phyloP scores from a whole-genome alignment of 2,888 invertebrate genomes.

The Thereva nobilitata region DNA sequence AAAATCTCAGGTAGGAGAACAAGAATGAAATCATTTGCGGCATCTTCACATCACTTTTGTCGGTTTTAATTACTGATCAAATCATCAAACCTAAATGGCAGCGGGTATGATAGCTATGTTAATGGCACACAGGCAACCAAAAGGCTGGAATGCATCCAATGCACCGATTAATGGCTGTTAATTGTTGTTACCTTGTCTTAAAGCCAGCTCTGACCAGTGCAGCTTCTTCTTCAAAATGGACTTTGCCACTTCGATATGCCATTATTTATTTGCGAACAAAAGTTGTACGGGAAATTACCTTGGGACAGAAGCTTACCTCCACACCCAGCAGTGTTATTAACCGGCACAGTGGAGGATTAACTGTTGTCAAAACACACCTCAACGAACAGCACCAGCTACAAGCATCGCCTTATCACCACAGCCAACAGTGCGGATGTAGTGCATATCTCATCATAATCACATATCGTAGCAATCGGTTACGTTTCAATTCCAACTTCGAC shows the following conservation, averaged over 20 bases:
- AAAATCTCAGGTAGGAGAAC: not conserved
- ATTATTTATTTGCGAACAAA: too few species aligned
- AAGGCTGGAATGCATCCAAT: slow-evolving; percentile 20
- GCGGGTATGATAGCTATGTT: slow-evolving; percentile 23
- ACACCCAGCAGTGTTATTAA: too few species aligned
- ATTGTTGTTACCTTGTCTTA: too few species aligned
- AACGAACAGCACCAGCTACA: too few species aligned
- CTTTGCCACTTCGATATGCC: too few species aligned
- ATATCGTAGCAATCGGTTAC: slow-evolving; percentile 23
- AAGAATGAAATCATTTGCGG: slow-evolving; percentile 16
- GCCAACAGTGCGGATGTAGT: not conserved
- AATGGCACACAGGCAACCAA: slow-evolving; percentile 14
- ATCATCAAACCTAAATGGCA: slow-evolving; percentile 30
- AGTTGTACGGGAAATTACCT: too few species aligned
- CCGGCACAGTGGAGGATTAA: too few species aligned
- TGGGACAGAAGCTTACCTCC: too few species aligned
- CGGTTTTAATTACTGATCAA: slow-evolving; percentile 32
- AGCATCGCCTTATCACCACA: not conserved
- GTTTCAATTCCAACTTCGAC: slow-evolving; percentile 18
- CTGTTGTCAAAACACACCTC: too few species aligned
- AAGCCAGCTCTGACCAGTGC: too few species aligned
- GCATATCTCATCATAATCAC: slow-evolving; percentile 6
- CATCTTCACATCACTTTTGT: slow-evolving; percentile 25
- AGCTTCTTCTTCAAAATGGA: too few species aligned
- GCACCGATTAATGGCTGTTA: not conserved